These are phyloP conservation scores for Ophioninae sp. DNA, from an alignment of 2,888 invertebrate species.

Conservation along the genomic window DNA sequence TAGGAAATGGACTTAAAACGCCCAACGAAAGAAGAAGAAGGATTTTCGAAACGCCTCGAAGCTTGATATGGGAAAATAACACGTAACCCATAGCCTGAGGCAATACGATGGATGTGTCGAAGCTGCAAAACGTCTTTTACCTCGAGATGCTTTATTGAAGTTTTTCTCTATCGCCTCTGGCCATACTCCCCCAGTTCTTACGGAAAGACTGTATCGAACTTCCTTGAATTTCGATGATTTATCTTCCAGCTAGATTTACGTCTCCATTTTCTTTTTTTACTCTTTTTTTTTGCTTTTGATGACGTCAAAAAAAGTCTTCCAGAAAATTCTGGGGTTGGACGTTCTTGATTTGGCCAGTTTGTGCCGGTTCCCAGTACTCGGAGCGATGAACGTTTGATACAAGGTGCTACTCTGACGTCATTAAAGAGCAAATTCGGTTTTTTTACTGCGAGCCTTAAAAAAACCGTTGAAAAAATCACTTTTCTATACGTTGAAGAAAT, in stretches of 20 bases:
- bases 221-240: constrained; percentile 43
- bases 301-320: not conserved
- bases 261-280: not conserved
- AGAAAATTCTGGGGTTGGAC: not conserved
- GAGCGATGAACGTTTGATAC: too few relatives aligned
- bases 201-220: constrained; percentile 29
- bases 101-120: constrained; percentile 52
- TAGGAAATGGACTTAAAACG: constrained; percentile 4
- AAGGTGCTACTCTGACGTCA: too few relatives aligned
- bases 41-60: constrained; percentile 47
- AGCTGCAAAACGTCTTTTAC: constrained; percentile 55
- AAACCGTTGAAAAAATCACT: too few relatives aligned
- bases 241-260: constrained; percentile 12
- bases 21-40: constrained; percentile 29
- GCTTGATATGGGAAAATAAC: constrained; percentile 40
- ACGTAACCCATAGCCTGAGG: constrained; percentile 64
- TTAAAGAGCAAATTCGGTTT: too few relatives aligned
- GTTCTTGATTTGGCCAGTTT: not conserved
- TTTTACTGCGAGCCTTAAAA: too few relatives aligned
- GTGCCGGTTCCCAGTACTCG: too few relatives aligned
- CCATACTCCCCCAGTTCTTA: constrained; percentile 26
- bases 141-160: constrained; percentile 42
- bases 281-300: not conserved
- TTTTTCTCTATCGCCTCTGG: constrained; percentile 50
- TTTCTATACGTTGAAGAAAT: too few relatives aligned